Evolutionary conservation across 2,888 invertebrate species (phyloP), one percentile per base, ranked within the genome.

Genomic region (Dendrolimus houi): DNA sequence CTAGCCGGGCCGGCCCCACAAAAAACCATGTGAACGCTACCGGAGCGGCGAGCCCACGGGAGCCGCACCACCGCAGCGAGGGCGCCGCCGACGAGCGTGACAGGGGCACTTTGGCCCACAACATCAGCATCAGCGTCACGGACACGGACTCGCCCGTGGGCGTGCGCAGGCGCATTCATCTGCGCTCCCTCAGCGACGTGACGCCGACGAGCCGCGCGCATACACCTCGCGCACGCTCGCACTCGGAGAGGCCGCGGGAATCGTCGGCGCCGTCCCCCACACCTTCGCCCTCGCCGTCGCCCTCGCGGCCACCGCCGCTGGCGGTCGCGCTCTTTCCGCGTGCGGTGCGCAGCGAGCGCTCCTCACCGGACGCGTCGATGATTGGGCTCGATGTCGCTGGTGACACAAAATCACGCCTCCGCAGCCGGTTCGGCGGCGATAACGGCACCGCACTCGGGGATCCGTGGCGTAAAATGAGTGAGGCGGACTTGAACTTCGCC

Each of bases 1-100:
- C 88, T 67, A 91, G 82, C 66, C 75, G 88, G 88, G 81, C 89
- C 89, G 88, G 89, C 89, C 89, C 89, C 88, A 81, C 68, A 74
- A 88, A 88, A 83, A 84, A 85, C 68, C 72, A 77, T 14, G 64
- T 67, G 41, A 82, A 75, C 62, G 66, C 68, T 59, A 77, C 74
- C 59, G 73, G 71, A 61, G 65, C 54, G 54, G 52, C 54, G 52
- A 29, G 17, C 52, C 54, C 29, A 14, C n/a, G 40, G 40, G 40
- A 17, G 14, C 52, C 57, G 14, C 41, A 12, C 29, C 54, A 52
- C 54, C 8, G 41, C 13, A 8, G 40, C 41, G 8, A 2, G 17
- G 8, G 41, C 41, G 29, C 0, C 40, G 1, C 55, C 9, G 14
- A 10, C 55, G 41, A 70, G 63, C 75, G 81, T 68, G 75, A 72